phyloP scores from a whole-genome alignment of 2,888 invertebrate species.

The Carterocephalus palaemon region DNA sequence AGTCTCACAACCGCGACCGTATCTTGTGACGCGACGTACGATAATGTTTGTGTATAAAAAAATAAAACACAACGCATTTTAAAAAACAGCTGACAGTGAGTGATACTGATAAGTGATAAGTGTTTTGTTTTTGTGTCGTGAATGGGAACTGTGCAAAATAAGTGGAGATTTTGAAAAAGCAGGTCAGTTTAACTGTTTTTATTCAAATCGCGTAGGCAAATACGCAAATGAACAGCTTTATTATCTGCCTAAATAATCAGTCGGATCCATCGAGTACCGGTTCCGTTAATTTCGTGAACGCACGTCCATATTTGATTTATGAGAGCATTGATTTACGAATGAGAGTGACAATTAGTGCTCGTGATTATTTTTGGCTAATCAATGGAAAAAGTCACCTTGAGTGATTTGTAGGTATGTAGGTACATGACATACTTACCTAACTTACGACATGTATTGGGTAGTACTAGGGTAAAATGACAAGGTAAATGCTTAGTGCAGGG shows the following conservation, averaged over 20 bases:
- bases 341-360: constrained; percentile 23
- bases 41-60: constrained; percentile 7
- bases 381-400: constrained; percentile 13
- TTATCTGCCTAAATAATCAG: constrained; percentile 13
- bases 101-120: background rate
- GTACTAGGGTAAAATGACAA: too few species aligned
- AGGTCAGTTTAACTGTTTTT: constrained; percentile 33
- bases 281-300: constrained; percentile 44
- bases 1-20: constrained; percentile 32
- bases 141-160: background rate
- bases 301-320: constrained; percentile 38
- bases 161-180: constrained; percentile 23
- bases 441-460: too few species aligned
- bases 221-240: constrained; percentile 15
- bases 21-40: constrained; percentile 42
- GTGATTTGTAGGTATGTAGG: too few species aligned
- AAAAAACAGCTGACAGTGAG: constrained; percentile 6
- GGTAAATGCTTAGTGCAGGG: too few species aligned
- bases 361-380: constrained; percentile 23
- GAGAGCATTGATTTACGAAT: too few species aligned
- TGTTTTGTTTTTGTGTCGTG: constrained; percentile 4
- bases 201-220: constrained; percentile 23
- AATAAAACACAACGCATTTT: background rate
- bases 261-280: constrained; percentile 30
- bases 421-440: too few species aligned